Evolutionary conservation across 1,140 invertebrate species (phyloP), one percentile per base, ranked within the genome.

Genomic region (Oppia nitens): DNA sequence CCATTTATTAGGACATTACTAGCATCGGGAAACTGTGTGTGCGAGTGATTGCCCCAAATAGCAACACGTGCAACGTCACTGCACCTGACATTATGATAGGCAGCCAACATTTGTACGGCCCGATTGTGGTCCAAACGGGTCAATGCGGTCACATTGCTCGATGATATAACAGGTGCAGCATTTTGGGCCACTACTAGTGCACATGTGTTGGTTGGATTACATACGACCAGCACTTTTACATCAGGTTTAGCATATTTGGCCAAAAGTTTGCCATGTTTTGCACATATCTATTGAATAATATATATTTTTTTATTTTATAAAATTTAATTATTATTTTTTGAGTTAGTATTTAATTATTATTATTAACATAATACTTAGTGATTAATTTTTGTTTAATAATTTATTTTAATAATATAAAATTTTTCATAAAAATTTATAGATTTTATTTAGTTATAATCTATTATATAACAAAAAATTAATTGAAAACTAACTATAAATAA

Each of bases 11-110:
- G 72, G 52, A 91, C 92, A 71, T 93, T 83, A 20, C 77, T 76
- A 14, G 85, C 84, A 80, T 99, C 95, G 21, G 96, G 95, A 72
- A 88, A 98, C 74, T 98, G 95, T 2, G 96, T 99, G 6, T 89
- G 90, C 0, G 93, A 98, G 69, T 99, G 96, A 73, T 99, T 99
- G 26, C 96, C 96, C 96, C 96, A 99, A 68, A 99, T 98, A 59
- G 94, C 87, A 6, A 94, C 83, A 71, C 96, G 95, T 64, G 80
- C 80, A 2, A 98, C 83, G 67, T 83, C 76, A 57, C 79, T 77
- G 40, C 86, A 81, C n/a, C 71, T 62, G 20, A 79, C 71, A 57
- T 83, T 71, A 21, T 78, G 59, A 24, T 69, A 67, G 3, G 63
- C 60, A 28, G 77, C 76, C 63, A 79, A 72, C 73, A 92, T 86